phyloP scores from a whole-genome alignment of 2,888 invertebrate species.

The Tineola bisselliella region DNA sequence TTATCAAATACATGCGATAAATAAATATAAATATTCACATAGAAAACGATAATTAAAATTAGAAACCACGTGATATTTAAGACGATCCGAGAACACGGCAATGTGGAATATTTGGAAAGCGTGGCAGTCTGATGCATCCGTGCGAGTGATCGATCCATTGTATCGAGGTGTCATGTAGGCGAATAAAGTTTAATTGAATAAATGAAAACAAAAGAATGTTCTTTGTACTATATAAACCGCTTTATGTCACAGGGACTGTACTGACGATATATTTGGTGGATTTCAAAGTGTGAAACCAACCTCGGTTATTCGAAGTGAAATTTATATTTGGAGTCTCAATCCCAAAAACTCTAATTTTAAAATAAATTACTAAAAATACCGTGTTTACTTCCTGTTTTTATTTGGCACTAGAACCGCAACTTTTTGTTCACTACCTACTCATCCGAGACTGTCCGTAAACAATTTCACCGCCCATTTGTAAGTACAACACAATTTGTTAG shows the following conservation, averaged over 20 bases:
- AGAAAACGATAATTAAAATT: not conserved
- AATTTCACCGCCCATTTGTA: not conserved
- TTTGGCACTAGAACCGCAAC: not conserved
- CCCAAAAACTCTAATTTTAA: slow-evolving; percentile 27
- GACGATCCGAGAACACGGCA: not conserved
- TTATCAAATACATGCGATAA: too few relatives aligned
- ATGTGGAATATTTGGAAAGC: slow-evolving; percentile 17
- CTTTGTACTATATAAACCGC: too few relatives aligned
- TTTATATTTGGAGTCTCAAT: too few relatives aligned
- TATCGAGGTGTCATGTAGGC: not conserved
- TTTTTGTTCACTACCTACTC: not conserved
- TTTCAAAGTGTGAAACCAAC: too few relatives aligned
- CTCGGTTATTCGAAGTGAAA: too few relatives aligned
- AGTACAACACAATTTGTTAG: not conserved
- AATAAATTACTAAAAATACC: not conserved
- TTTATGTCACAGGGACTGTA: too few relatives aligned
- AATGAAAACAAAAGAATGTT: too few relatives aligned
- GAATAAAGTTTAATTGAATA: not conserved
- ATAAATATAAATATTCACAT: too few relatives aligned
- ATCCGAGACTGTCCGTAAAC: not conserved
- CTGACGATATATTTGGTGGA: too few relatives aligned
- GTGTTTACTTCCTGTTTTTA: not conserved
- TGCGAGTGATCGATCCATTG: slow-evolving; percentile 2
- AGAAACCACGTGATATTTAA: slow-evolving; percentile 8
- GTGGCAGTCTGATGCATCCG: slow-evolving; percentile 14